These are phyloP conservation scores for Acrocyrtus sp. DNA, from an alignment of 2,888 invertebrate genomes.

Conservation along the genomic window DNA sequence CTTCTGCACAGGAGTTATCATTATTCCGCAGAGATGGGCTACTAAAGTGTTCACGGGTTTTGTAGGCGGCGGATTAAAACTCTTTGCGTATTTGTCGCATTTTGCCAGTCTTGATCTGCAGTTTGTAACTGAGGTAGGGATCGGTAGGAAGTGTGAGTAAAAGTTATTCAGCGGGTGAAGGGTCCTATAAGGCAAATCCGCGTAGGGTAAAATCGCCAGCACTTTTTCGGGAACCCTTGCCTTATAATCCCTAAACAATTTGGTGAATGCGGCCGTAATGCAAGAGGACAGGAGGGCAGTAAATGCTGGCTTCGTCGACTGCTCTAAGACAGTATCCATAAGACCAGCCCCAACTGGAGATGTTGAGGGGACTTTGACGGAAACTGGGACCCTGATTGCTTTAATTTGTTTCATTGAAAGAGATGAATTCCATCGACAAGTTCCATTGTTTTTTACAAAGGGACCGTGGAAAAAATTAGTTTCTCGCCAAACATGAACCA, in stretches of 20 bases:
- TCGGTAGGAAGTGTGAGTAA: conserved; percentile 50
- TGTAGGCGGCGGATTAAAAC: conserved; percentile 50
- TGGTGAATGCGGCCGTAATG: conserved; percentile 51
- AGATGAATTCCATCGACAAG: conserved; percentile 52
- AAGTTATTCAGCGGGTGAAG: conserved; percentile 55
- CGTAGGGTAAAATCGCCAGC: conserved; percentile 55
- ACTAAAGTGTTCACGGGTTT: conserved; percentile 47
- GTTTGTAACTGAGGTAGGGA: conserved; percentile 49
- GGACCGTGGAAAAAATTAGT: conserved; percentile 54
- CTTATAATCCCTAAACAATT: conserved; percentile 46
- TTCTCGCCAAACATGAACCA: conserved; percentile 45
- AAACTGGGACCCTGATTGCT: conserved; percentile 42
- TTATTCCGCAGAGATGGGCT: conserved; percentile 55
- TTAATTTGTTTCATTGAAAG: conserved; percentile 53
- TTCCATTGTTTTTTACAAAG: conserved; percentile 43
- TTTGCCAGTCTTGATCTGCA: conserved; percentile 40
- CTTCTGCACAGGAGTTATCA: conserved; percentile 54
- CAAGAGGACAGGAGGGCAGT: conserved; percentile 53
- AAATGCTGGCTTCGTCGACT: conserved; percentile 43
- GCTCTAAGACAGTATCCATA: conserved; percentile 14
- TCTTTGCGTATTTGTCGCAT: conserved; percentile 48
- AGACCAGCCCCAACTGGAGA: conserved; percentile 3
- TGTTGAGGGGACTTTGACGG: too few species aligned
- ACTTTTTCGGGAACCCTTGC: conserved; percentile 49
- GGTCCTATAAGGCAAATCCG: conserved; percentile 52